Conservation (phyloP, 2,797 vertebrate species). For the Muscicapa comitata region DNA sequence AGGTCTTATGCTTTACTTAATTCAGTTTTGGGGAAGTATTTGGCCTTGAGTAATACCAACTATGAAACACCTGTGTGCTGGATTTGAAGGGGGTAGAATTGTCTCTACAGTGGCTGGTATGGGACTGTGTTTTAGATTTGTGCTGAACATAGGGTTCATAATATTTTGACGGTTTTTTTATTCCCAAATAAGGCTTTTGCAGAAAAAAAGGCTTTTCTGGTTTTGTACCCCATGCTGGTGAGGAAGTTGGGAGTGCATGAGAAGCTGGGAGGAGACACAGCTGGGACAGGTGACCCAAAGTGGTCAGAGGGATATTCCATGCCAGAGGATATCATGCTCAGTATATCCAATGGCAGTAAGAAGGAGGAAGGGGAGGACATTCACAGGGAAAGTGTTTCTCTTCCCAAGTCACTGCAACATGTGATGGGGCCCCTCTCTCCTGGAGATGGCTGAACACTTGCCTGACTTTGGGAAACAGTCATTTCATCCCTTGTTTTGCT, state of each 20-base stretch:
- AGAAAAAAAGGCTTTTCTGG: background rate
- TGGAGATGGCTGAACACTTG: background rate
- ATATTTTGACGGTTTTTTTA: background rate
- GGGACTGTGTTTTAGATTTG: background rate
- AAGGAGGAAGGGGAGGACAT: background rate
- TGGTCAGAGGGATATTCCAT: background rate
- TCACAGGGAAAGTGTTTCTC: background rate
- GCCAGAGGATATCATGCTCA: background rate
- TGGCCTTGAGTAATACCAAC: background rate
- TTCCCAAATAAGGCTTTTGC: background rate
- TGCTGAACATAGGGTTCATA: background rate
- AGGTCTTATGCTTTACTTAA: background rate
- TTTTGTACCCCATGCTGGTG: background rate
- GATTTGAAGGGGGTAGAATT: background rate
- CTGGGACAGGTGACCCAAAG: background rate
- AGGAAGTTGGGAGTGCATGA: background rate
- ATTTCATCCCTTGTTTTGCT: background rate
- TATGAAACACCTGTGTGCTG: background rate
- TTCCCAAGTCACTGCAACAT: accelerated
- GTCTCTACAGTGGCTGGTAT: background rate
- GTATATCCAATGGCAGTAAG: background rate
- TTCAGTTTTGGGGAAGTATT: background rate
- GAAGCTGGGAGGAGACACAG: background rate
- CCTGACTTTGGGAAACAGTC: background rate
- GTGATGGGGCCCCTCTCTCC: background rate